Percentiles rank a stretch among this genome's conserved stretches.
Conservation (phyloP, 2,797 vertebrate species). For the Siniperca scherzeri region DNA sequence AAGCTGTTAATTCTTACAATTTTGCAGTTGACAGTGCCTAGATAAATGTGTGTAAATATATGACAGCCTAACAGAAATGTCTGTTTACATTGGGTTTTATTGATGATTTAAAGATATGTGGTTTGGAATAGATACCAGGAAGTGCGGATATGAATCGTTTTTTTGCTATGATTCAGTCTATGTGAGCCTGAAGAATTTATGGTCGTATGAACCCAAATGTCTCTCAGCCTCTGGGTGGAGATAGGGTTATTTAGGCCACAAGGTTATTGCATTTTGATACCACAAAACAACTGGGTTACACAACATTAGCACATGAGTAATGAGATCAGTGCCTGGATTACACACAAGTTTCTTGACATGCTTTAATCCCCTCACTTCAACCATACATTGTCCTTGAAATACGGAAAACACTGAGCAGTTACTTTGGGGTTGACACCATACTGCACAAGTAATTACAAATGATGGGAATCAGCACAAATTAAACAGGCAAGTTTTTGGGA, state of each 20-base stretch:
- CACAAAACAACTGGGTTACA: conserved; percentile 44
- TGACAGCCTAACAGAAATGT: background rate
- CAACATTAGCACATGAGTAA: conserved; percentile 34
- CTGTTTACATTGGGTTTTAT: conserved; percentile 2
- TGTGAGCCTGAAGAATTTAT: conserved; percentile 18
- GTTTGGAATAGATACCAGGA: conserved; percentile 14
- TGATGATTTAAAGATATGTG: conserved; percentile 24
- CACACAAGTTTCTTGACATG: background rate
- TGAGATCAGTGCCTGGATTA: conserved; percentile 21
- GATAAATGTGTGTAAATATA: background rate
- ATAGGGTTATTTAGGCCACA: conserved; percentile 35
- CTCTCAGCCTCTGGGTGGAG: conserved; percentile 29
- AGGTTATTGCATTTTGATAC: conserved; percentile 34
- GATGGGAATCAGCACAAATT: background rate
- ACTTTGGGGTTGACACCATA: background rate
- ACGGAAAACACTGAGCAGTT: background rate
- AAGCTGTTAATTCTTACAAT: conserved; percentile 6
- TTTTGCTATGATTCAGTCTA: background rate
- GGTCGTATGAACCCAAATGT: conserved; percentile 17
- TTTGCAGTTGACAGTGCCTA: background rate
- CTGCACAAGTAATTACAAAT: background rate
- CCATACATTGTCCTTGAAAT: background rate
- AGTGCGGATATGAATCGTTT: background rate
- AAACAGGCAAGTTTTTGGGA: background rate
- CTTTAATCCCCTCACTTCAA: conserved; percentile 11